phyloP scores from a whole-genome alignment of 1,140 invertebrate genomes.

The Polypedilum pembai region DNA sequence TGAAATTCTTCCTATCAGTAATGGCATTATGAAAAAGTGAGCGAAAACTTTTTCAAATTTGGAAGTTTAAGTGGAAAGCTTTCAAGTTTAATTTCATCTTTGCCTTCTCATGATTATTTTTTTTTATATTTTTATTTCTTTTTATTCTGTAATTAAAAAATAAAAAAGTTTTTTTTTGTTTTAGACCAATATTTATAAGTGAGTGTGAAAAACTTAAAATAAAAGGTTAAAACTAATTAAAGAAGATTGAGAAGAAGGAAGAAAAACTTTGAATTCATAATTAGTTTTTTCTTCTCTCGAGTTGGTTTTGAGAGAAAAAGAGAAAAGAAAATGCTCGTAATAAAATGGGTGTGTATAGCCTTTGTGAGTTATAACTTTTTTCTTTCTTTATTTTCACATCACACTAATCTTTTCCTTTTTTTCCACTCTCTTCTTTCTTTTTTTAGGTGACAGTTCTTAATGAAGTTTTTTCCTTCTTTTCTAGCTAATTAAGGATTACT shows the following conservation, averaged over 20 bases:
- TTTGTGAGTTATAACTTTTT: slow-evolving; percentile 22
- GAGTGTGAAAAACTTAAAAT: background rate
- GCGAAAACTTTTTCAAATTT: too few species aligned
- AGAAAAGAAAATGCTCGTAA: background rate
- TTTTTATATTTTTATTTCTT: background rate
- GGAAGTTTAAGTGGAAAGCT: too few species aligned
- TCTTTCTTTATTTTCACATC: slow-evolving; percentile 3
- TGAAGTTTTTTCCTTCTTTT: background rate
- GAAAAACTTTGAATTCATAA: background rate
- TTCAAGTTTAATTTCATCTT: background rate
- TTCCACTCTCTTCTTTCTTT: background rate
- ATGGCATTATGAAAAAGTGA: too few species aligned
- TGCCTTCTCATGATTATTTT: background rate
- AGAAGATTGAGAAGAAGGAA: background rate
- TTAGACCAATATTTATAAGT: background rate
- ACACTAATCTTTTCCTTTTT: background rate
- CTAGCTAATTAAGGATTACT: background rate
- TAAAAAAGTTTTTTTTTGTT: too few species aligned
- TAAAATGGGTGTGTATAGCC: slow-evolving; percentile 25
- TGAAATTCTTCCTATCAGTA: background rate
- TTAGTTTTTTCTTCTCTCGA: background rate
- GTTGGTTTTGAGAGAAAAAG: background rate
- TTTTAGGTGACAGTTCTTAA: slow-evolving; percentile 1
- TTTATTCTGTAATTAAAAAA: background rate
- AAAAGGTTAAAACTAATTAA: slow-evolving; percentile 19